These are phyloP conservation scores for Balaenoptera acutorostrata DNA, from an alignment of 2,113 vertebrate species.

Conservation along the genomic window DNA sequence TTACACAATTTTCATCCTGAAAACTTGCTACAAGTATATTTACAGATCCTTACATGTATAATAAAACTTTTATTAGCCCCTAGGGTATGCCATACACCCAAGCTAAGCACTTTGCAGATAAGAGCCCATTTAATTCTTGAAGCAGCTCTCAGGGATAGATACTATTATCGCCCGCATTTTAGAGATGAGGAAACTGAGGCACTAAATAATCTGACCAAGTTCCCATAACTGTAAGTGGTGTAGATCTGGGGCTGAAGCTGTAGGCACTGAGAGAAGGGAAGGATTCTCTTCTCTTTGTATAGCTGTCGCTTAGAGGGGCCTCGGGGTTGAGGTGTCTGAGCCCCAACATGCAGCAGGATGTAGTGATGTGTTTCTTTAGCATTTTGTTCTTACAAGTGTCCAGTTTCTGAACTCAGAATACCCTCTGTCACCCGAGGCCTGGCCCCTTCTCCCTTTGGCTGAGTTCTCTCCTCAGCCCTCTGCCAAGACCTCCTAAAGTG, in stretches of 20 bases:
- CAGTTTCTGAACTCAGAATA: neutral
- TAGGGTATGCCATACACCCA: neutral
- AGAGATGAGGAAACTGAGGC: neutral
- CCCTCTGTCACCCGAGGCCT: neutral
- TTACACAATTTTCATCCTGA: neutral
- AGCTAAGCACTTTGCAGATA: neutral
- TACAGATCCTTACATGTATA: neutral
- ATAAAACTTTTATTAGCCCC: neutral
- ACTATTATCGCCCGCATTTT: neutral
- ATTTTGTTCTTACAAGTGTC: neutral
- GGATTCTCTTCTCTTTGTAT: neutral
- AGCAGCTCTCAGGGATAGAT: neutral
- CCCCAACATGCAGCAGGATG: neutral
- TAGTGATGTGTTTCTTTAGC: neutral
- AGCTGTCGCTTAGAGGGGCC: neutral
- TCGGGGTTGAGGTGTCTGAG: neutral
- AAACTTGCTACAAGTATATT: neutral
- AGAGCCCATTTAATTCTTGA: conserved; percentile 10
- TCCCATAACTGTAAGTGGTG: neutral
- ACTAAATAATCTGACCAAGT: neutral
- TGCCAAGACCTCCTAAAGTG: neutral
- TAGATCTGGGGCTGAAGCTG: neutral
- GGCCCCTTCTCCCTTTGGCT: neutral
- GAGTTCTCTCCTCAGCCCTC: neutral
- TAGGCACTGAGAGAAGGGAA: neutral